These are phyloP conservation scores for Cheilosia variabilis DNA, from an alignment of 2,888 invertebrate species.

Conservation along the genomic window DNA sequence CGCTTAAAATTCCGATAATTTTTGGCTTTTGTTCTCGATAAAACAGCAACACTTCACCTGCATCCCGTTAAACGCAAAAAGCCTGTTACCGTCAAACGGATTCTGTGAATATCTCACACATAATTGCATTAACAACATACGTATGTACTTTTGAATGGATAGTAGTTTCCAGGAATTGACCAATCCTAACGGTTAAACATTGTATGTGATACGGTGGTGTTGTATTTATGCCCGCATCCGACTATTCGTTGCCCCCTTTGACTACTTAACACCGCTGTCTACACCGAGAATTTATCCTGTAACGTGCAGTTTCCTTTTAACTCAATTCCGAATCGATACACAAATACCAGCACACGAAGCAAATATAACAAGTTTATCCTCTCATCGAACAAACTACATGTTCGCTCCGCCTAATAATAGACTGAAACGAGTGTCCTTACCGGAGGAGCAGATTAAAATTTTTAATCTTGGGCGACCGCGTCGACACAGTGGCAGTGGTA, in stretches of 20 bases:
- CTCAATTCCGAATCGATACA: conserved; percentile 23
- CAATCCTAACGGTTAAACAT: too few relatives aligned
- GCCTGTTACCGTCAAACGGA: conserved; percentile 29
- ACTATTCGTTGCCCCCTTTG: too few relatives aligned
- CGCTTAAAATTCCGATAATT: too few relatives aligned
- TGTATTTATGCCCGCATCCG: too few relatives aligned
- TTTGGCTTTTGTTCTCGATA: too few relatives aligned
- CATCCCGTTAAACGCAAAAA: background rate
- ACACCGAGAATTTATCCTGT: background rate
- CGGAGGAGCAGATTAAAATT: conserved; percentile 50
- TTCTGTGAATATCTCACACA: conserved; percentile 35
- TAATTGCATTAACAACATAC: background rate
- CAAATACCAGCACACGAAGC: conserved; percentile 18
- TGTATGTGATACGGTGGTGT: too few relatives aligned
- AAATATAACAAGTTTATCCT: conserved; percentile 66
- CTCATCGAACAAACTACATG: conserved; percentile 72
- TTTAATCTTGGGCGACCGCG: conserved; percentile 34
- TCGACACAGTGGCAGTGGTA: background rate
- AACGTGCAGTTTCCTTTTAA: background rate
- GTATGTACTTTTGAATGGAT: background rate
- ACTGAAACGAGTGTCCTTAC: conserved; percentile 59
- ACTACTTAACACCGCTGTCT: background rate
- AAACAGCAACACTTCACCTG: background rate
- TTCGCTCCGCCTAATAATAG: conserved; percentile 57
- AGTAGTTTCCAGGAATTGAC: background rate